A percentile compares a stretch with the other conserved stretches of the same genome.
phyloP scores from a whole-genome alignment of 2,797 vertebrate genomes.

The Molossus molossus region DNA sequence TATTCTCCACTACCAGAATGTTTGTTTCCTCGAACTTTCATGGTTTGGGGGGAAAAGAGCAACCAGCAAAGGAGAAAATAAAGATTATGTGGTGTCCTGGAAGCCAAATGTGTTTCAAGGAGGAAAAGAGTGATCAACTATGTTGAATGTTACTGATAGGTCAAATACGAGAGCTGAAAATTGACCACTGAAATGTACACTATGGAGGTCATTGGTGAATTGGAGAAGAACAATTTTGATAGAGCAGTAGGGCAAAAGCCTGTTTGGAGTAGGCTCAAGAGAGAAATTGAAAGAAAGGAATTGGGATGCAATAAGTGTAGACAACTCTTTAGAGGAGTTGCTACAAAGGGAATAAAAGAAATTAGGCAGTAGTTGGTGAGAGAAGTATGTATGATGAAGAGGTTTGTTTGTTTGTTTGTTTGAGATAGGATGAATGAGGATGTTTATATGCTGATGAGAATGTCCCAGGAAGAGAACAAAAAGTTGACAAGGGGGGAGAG shows the following conservation, averaged over 20 bases:
- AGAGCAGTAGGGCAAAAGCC: neutral
- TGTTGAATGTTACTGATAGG: conserved; percentile 21
- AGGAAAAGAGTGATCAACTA: conserved; percentile 30
- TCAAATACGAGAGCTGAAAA: conserved; percentile 37
- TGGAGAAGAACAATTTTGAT: neutral
- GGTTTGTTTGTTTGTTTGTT: neutral
- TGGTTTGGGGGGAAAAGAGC: conserved; percentile 12
- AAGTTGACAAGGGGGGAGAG: neutral
- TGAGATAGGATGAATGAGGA: conserved; percentile 28
- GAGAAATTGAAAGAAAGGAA: neutral
- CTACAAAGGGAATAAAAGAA: conserved; percentile 30
- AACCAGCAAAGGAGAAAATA: conserved; percentile 40
- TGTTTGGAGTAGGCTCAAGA: neutral
- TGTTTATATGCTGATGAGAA: neutral
- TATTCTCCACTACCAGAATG: neutral
- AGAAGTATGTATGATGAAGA: neutral
- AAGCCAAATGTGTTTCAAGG: conserved; percentile 54
- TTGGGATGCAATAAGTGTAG: neutral
- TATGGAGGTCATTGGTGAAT: neutral
- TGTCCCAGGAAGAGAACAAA: conserved; percentile 49
- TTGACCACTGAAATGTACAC: neutral
- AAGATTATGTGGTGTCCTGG: neutral
- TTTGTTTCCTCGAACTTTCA: neutral
- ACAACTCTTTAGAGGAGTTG: neutral
- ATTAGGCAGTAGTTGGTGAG: neutral